Percentiles rank a stretch among this genome's conserved stretches.
Conservation (phyloP, 2,888 invertebrate genomes). For the Epinotia nisella region DNA sequence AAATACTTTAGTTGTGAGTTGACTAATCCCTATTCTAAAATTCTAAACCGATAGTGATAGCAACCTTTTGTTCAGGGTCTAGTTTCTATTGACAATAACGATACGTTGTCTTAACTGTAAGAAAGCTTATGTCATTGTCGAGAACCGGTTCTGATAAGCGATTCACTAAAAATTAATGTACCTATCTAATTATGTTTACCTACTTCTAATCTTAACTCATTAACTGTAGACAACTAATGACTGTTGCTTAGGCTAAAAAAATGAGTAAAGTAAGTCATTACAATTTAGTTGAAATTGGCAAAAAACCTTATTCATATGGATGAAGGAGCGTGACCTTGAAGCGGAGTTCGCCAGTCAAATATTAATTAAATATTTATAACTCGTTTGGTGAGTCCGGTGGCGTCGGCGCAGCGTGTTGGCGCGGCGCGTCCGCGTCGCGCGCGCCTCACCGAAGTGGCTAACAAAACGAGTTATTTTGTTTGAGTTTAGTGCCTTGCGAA, state of each 20-base stretch:
- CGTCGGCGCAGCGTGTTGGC: constrained; percentile 58
- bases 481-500: constrained; percentile 19
- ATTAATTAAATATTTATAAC: constrained; percentile 81
- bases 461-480: constrained; percentile 26
- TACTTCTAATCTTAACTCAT: constrained; percentile 36
- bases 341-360: constrained; percentile 75
- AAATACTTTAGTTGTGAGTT: background rate
- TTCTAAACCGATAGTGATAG: background rate
- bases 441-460: constrained; percentile 20
- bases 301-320: constrained; percentile 47
- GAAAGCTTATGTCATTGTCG: constrained; percentile 8
- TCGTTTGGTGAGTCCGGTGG: constrained; percentile 70
- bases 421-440: constrained; percentile 54
- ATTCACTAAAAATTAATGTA: constrained; percentile 7
- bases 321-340: constrained; percentile 67
- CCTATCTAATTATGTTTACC: constrained; percentile 27
- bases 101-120: constrained; percentile 9
- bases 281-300: constrained; percentile 29
- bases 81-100: constrained; percentile 1
- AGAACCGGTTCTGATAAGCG: constrained; percentile 18
- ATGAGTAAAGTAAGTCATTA: constrained; percentile 29
- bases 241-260: constrained; percentile 40
- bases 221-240: constrained; percentile 30
- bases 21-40: constrained; percentile 1
- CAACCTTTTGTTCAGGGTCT: constrained; percentile 14